A percentile compares a stretch with the other conserved stretches of the same genome.
Evolutionary conservation across 2,797 vertebrate genomes (phyloP).

Genomic region (Ptychobarbus kaznakovi): DNA sequence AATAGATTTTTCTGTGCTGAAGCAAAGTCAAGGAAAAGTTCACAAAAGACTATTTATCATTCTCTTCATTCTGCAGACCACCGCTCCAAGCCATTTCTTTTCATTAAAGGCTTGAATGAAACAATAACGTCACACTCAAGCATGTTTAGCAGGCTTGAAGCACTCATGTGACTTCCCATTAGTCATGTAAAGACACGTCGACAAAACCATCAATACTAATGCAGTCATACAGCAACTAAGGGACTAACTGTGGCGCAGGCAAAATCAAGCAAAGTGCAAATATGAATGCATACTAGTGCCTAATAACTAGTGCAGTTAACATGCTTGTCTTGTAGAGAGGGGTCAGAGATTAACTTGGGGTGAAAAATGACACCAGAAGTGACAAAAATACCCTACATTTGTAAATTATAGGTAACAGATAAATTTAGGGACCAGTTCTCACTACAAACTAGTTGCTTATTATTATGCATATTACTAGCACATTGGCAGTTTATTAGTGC

Average conservation of each 20-base stretch:
- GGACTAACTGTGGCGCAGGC: neutral
- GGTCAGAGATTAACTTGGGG: slow-evolving; percentile 17
- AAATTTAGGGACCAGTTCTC: neutral
- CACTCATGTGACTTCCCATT: slow-evolving; percentile 12
- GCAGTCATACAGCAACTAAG: slow-evolving; percentile 4
- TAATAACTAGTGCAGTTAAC: slow-evolving; percentile 10
- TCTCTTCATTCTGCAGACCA: neutral
- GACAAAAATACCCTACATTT: neutral
- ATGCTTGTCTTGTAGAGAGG: slow-evolving; percentile 10
- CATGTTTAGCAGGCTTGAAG: slow-evolving; percentile 1
- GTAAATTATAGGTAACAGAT: neutral
- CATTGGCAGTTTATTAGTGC: neutral
- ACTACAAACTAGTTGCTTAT: neutral
- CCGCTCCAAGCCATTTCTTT: neutral
- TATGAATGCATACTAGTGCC: slow-evolving; percentile 1
- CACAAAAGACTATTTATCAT: neutral
- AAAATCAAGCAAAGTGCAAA: slow-evolving; percentile 20
- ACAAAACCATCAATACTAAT: neutral
- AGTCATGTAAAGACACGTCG: slow-evolving; percentile 3
- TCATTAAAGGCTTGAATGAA: neutral
- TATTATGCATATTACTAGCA: neutral
- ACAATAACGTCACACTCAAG: neutral
- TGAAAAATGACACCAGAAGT: neutral
- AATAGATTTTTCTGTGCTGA: neutral
- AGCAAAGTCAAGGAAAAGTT: neutral